Evolutionary conservation across 2,113 vertebrate species (phyloP).

Genomic region (Upupa epops): DNA sequence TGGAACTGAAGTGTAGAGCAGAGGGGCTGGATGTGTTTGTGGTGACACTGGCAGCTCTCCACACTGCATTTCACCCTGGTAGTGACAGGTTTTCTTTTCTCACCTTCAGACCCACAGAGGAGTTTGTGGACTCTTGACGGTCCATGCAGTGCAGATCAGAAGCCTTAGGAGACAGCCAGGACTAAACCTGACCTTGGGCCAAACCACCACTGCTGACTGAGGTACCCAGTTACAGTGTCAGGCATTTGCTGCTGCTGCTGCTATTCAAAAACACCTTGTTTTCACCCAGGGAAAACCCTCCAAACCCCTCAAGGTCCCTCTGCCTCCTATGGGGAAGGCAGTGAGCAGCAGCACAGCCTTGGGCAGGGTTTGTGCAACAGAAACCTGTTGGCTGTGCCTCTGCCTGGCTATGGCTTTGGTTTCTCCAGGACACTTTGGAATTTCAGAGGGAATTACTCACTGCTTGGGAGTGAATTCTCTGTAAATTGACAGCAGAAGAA

Average conservation of each 20-base stretch:
- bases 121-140: background rate
- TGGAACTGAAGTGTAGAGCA: background rate
- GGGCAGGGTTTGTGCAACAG: background rate
- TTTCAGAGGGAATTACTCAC: background rate
- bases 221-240: background rate
- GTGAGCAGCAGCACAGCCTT: background rate
- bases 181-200: background rate
- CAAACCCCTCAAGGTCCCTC: background rate
- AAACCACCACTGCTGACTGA: background rate
- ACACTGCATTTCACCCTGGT: accelerated
- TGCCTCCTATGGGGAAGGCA: background rate
- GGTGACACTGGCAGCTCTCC: background rate
- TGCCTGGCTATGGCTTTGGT: background rate
- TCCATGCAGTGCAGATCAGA: background rate
- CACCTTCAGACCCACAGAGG: background rate
- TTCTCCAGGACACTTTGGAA: background rate
- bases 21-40: background rate
- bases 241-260: too few species aligned
- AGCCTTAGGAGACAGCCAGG: background rate
- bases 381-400: background rate
- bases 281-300: background rate
- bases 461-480: background rate
- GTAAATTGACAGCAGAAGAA: background rate
- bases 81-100: background rate
- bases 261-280: background rate